These are phyloP conservation scores for Seira ritae DNA, from an alignment of 2,888 invertebrate species.

Conservation along the genomic window DNA sequence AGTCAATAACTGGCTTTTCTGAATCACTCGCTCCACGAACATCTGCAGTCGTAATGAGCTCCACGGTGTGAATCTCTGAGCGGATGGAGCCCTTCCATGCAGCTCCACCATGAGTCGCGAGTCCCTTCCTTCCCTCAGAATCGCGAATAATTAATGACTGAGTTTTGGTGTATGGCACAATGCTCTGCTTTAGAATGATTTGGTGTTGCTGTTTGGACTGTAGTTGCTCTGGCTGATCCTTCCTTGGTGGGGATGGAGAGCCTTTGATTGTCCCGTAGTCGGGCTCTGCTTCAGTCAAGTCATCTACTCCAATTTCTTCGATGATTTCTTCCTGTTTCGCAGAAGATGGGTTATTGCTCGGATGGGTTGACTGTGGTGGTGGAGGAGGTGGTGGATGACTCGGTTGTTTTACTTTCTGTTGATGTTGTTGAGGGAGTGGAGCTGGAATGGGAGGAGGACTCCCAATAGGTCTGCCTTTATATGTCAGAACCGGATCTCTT, in stretches of 20 bases:
- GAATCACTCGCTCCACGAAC: conserved; percentile 13
- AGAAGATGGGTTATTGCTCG: background rate
- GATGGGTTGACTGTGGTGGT: conserved; percentile 13
- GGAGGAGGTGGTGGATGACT: conserved; percentile 36
- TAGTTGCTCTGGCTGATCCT: conserved; percentile 10
- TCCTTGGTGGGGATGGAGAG: conserved; percentile 44
- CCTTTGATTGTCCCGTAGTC: conserved; percentile 56
- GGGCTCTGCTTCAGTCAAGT: conserved; percentile 49
- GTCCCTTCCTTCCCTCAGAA: conserved; percentile 27
- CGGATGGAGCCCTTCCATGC: conserved; percentile 69
- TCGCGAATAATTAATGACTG: conserved; percentile 44
- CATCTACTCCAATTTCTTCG: conserved; percentile 7
- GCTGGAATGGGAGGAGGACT: conserved; percentile 56
- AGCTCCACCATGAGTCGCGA: conserved; percentile 1
- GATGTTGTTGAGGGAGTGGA: conserved; percentile 36
- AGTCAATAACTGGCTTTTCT: conserved; percentile 65
- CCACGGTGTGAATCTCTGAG: conserved; percentile 70
- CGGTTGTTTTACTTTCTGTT: background rate
- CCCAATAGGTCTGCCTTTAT: conserved; percentile 51
- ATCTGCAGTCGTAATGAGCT: conserved; percentile 67
- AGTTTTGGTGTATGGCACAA: conserved; percentile 53
- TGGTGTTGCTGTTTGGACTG: conserved; percentile 30
- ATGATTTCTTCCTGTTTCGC: background rate
- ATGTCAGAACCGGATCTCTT: conserved; percentile 32
- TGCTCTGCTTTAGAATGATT: conserved; percentile 42